Evolutionary conservation across 2,888 invertebrate species (phyloP), one percentile per base, ranked within the genome.

Genomic region (Rotaria sp.): DNA sequence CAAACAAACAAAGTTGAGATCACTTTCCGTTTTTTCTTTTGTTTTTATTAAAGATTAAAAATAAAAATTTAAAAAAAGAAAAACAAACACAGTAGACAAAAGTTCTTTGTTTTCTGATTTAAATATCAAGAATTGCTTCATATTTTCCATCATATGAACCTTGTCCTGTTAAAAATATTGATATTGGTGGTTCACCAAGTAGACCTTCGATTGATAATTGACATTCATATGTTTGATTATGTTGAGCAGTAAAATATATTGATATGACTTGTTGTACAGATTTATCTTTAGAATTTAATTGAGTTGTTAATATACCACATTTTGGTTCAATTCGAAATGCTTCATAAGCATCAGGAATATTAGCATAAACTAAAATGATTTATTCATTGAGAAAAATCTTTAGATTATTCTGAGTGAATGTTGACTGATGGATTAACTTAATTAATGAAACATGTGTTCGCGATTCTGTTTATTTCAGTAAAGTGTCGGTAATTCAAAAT

Each of bases 41-140:
- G 3, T n/a, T n/a, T 50, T 50, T 50, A 50, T 50, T 50, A 18
- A 50, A 50, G 18, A 52, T 52, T 52, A 52, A 52, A 52, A 52
- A 52, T 52, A 24, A 24, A 52, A 52, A 24, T 52, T 7, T 4
- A 52, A 52, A 52, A 52, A 52, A 52, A 24, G 4, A 41, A 41
- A 41, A 41, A 8, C 7, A 8, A 52, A 24, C 3, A 7, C 2
- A 11, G 4, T 52, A 1, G 3, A 0, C 3, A 41, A 55, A 24
- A 55, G n/a, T 50, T 50, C 18, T 50, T 50, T 50, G 50, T 50
- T 2, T 45, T 35, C 8, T 15, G 8, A 15, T 30, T 67, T 45
- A 75, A 45, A 75, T 75, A 75, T 75, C 75, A 41, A 75, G 45
- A 26, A 75, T 75, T 75, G 75, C 75, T 75, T 75, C 75, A 26